These are phyloP conservation scores for Cerastis rubricosa DNA, from an alignment of 2,888 invertebrate species.

Conservation along the genomic window DNA sequence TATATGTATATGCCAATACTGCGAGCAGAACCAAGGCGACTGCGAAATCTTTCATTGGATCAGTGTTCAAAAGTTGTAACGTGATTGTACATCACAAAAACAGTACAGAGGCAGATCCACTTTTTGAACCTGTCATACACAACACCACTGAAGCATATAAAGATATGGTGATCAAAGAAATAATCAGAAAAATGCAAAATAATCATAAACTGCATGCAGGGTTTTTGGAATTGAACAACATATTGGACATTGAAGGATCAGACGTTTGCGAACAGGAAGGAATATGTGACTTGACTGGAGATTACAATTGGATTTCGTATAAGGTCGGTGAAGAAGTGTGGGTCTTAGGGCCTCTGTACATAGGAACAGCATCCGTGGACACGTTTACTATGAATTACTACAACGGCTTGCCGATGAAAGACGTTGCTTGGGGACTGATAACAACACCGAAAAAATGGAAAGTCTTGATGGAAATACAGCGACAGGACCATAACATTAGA, in stretches of 20 bases:
- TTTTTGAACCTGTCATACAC: constrained; percentile 40
- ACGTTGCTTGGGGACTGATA: constrained; percentile 61
- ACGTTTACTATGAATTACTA: constrained; percentile 56
- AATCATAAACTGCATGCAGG: constrained; percentile 31
- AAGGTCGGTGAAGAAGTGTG: constrained; percentile 29
- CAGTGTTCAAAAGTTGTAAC: constrained; percentile 38
- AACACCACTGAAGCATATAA: constrained; percentile 48
- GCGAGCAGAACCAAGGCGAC: constrained; percentile 42
- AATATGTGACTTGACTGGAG: constrained; percentile 56
- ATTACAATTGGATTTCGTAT: constrained; percentile 34
- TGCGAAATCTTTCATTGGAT: constrained; percentile 41
- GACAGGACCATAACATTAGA: constrained; percentile 51
- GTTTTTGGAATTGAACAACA: constrained; percentile 43
- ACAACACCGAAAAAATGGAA: constrained; percentile 46
- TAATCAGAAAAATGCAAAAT: constrained; percentile 27
- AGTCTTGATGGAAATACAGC: constrained; percentile 43
- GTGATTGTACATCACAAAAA: constrained; percentile 41
- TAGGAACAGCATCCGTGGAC: constrained; percentile 39
- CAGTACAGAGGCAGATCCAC: constrained; percentile 34
- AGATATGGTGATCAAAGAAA: constrained; percentile 33
- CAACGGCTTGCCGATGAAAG: constrained; percentile 37
- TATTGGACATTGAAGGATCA: constrained; percentile 53
- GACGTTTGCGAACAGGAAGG: constrained; percentile 52
- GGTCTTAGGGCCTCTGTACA: constrained; percentile 32
- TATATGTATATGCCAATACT: constrained; percentile 47